Percentiles rank a stretch among this genome's conserved stretches.
Conservation (phyloP, 2,113 vertebrate genomes). For the Petrocephalus microphthalmus region DNA sequence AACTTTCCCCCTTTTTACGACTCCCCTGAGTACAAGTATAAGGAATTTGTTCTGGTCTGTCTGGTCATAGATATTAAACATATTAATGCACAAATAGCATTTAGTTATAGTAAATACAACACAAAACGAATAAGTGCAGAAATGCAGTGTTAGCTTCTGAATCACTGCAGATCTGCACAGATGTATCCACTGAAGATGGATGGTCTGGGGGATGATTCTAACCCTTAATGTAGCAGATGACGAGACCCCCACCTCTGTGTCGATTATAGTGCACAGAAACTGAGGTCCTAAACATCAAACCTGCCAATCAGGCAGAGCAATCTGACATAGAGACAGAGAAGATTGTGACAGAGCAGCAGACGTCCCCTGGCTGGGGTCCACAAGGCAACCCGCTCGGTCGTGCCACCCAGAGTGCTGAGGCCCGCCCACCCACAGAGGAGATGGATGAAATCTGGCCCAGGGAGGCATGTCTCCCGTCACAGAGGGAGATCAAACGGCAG, state of each 20-base stretch:
- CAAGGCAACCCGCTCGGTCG: not conserved
- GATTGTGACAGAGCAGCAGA: not conserved
- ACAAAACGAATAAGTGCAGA: not conserved
- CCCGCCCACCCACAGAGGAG: not conserved
- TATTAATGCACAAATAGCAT: not conserved
- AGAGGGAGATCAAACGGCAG: not conserved
- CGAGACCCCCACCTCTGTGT: not conserved
- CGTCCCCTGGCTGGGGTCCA: not conserved
- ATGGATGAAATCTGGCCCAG: not conserved
- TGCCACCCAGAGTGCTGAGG: not conserved
- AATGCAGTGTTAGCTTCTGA: not conserved
- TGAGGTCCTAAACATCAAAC: not conserved
- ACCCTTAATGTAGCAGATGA: not conserved
- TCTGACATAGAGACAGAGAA: not conserved
- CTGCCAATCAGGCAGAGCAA: not conserved
- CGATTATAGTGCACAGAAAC: not conserved
- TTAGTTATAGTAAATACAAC: not conserved
- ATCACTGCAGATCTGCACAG: not conserved
- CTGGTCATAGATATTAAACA: not conserved
- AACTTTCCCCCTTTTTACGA: not conserved
- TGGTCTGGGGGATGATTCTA: not conserved
- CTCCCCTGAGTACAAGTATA: not conserved
- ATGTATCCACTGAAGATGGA: not conserved
- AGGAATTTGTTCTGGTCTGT: not conserved
- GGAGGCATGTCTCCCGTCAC: not conserved